Evolutionary conservation across 2,888 invertebrate genomes (phyloP).

Genomic region (Pantelozetes paolii): DNA sequence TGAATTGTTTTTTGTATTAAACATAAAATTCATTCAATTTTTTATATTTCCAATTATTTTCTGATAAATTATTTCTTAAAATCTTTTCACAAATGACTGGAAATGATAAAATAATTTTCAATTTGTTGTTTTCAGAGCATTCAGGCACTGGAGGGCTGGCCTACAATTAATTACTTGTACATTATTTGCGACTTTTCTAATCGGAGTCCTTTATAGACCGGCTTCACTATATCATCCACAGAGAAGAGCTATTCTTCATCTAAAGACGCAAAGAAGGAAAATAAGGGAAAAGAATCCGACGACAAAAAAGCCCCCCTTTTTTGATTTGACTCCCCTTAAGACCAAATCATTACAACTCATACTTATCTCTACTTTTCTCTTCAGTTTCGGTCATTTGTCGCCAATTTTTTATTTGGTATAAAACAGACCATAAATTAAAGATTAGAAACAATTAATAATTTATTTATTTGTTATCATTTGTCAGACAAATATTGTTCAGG

Average conservation of each 20-base stretch:
- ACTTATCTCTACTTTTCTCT: neutral
- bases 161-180: constrained; percentile 43
- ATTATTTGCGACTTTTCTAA: constrained; percentile 37
- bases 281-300: constrained; percentile 19
- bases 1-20: too few relatives aligned
- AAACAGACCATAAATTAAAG: neutral
- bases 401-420: constrained; percentile 27
- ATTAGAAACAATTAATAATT: neutral
- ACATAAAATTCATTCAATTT: too few relatives aligned
- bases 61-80: neutral
- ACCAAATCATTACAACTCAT: constrained; percentile 6
- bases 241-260: constrained; percentile 45
- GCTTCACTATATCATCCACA: constrained; percentile 45
- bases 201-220: constrained; percentile 43
- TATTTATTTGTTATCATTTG: neutral
- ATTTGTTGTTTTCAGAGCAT: neutral
- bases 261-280: constrained; percentile 39
- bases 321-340: constrained; percentile 10
- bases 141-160: constrained; percentile 42
- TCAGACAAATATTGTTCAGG: constrained; percentile 3
- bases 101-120: neutral
- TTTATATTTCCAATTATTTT: neutral
- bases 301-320: constrained; percentile 9
- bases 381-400: constrained; percentile 29
- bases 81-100: neutral